These are phyloP conservation scores for Brachionus rotundiformis DNA, from an alignment of 1,140 invertebrate genomes.

Conservation along the genomic window DNA sequence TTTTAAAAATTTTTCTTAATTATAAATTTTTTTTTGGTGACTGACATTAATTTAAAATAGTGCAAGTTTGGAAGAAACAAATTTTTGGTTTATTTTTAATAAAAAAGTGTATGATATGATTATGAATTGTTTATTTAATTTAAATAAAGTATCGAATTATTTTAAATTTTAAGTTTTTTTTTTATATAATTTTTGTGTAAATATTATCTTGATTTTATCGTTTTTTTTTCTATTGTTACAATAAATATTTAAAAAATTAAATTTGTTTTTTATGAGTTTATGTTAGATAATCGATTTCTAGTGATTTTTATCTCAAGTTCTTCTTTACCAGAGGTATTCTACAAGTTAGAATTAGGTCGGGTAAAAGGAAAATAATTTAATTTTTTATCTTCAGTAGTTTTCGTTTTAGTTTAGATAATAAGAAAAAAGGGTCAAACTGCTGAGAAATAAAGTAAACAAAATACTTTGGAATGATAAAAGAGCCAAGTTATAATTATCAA, in stretches of 20 bases:
- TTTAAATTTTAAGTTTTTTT: neutral
- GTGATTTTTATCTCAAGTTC: too few species aligned
- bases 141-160: neutral
- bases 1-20: neutral
- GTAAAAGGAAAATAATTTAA: too few species aligned
- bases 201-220: neutral
- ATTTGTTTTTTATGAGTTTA: too few species aligned
- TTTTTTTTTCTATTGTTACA: neutral
- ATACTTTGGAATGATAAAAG: too few species aligned
- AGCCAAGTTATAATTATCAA: too few species aligned
- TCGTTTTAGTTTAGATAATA: too few species aligned
- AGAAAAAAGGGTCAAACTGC: too few species aligned
- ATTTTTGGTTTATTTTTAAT: neutral
- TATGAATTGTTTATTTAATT: neutral
- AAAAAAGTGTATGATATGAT: neutral
- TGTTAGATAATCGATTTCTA: too few species aligned
- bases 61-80: slow-evolving; percentile 7
- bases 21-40: neutral
- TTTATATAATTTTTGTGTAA: neutral
- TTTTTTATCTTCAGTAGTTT: too few species aligned
- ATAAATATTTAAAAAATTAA: neutral
- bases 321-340: too few species aligned
- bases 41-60: slow-evolving; percentile 22
- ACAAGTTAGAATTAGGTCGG: too few species aligned
- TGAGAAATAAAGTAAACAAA: too few species aligned